A percentile compares a stretch with the other conserved stretches of the same genome.
Evolutionary conservation across 1,140 invertebrate genomes (phyloP).

Genomic region (Atta colombica): DNA sequence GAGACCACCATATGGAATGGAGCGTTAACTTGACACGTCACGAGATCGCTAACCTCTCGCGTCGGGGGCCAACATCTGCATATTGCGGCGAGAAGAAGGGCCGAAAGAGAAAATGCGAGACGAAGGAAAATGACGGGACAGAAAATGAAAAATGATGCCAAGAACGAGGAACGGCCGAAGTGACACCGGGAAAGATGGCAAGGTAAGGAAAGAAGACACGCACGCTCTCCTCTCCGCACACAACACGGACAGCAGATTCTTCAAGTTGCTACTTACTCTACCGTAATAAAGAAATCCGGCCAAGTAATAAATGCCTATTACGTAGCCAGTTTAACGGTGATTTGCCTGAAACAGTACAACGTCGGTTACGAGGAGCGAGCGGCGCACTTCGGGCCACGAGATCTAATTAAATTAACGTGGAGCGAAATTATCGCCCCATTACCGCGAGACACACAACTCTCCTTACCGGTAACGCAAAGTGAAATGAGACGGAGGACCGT

Average conservation of each 20-base stretch:
- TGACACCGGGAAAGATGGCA: neutral
- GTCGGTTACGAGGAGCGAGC: constrained; percentile 67
- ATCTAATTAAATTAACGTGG: constrained; percentile 76
- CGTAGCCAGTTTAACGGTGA: constrained; percentile 83
- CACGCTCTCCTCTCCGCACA: neutral
- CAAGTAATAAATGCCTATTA: constrained; percentile 80
- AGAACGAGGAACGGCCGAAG: neutral
- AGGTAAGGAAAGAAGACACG: too few relatives aligned
- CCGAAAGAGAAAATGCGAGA: neutral
- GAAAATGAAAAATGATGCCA: neutral
- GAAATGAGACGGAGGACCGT: constrained; percentile 75
- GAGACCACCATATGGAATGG: constrained; percentile 86
- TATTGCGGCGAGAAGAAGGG: neutral
- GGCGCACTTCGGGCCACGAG: constrained; percentile 29
- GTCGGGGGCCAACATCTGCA: constrained; percentile 40
- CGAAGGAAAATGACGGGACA: too few relatives aligned
- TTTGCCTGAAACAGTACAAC: constrained; percentile 82
- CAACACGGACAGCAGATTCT: constrained; percentile 4
- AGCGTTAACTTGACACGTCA: constrained; percentile 85
- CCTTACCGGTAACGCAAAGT: constrained; percentile 86
- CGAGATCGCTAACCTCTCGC: constrained; percentile 84
- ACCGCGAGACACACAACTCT: constrained; percentile 73
- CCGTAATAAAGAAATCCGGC: constrained; percentile 83
- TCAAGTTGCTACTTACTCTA: constrained; percentile 81
- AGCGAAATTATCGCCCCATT: constrained; percentile 57